These are phyloP conservation scores for Enteromius fasciolatus DNA, from an alignment of 2,797 vertebrate genomes.

Conservation along the genomic window DNA sequence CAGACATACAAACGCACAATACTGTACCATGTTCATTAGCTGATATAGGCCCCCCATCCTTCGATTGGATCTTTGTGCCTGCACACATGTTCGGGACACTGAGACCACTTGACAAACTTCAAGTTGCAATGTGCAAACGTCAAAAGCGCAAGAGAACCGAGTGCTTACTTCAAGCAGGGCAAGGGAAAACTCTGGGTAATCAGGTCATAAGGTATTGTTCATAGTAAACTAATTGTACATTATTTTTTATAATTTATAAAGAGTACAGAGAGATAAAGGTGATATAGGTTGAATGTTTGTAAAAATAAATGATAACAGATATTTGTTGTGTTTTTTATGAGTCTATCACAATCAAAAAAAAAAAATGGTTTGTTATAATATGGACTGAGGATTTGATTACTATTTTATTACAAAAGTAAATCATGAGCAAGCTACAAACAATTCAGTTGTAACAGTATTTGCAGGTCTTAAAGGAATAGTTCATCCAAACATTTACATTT, in stretches of 20 bases:
- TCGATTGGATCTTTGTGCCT: slow-evolving; percentile 22
- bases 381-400: background rate
- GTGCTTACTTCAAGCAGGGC: slow-evolving; percentile 40
- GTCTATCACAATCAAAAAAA: background rate
- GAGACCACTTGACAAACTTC: slow-evolving; percentile 33
- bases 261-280: slow-evolving; percentile 52
- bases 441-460: background rate
- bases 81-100: slow-evolving; percentile 49
- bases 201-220: slow-evolving; percentile 56
- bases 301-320: slow-evolving; percentile 58
- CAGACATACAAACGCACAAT: slow-evolving; percentile 21
- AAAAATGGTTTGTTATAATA: background rate
- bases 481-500: background rate
- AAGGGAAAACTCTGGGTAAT: slow-evolving; percentile 40
- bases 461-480: background rate
- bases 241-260: slow-evolving; percentile 65
- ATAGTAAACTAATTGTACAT: slow-evolving; percentile 61
- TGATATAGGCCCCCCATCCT: slow-evolving; percentile 16
- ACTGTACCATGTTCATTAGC: slow-evolving; percentile 16
- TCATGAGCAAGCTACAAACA: background rate
- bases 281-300: slow-evolving; percentile 60
- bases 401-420: background rate
- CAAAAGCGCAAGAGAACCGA: slow-evolving; percentile 20
- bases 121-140: slow-evolving; percentile 35
- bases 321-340: slow-evolving; percentile 45